A percentile compares a stretch with the other conserved stretches of the same genome.
phyloP scores from a whole-genome alignment of 1,140 invertebrate genomes.

The Danaus plexippus region DNA sequence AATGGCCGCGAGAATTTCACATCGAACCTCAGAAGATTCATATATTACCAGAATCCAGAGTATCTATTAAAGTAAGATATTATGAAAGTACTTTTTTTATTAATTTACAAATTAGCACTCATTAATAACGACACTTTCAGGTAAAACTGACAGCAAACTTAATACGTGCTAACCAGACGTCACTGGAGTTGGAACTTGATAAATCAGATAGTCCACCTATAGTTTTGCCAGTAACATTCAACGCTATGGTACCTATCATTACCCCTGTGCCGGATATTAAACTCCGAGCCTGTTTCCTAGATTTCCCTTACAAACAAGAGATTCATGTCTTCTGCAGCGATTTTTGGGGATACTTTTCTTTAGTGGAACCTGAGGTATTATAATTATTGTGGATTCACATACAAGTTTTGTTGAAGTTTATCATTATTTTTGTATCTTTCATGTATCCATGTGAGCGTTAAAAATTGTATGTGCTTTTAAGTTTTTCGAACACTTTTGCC shows the following conservation, averaged over 20 bases:
- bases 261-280: constrained; percentile 48
- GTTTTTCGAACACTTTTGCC: too few relatives aligned
- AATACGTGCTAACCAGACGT: constrained; percentile 50
- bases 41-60: constrained; percentile 42
- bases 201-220: constrained; percentile 61
- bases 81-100: too few relatives aligned
- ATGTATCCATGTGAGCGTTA: too few relatives aligned
- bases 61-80: constrained; percentile 38
- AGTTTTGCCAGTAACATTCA: constrained; percentile 47
- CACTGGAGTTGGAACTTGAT: constrained; percentile 53
- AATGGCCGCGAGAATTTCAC: constrained; percentile 56
- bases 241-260: constrained; percentile 49
- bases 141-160: constrained; percentile 59
- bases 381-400: too few relatives aligned
- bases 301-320: constrained; percentile 44
- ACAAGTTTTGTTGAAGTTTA: too few relatives aligned
- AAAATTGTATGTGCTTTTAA: too few relatives aligned
- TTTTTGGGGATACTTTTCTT: constrained; percentile 51
- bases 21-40: constrained; percentile 49
- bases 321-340: constrained; percentile 40
- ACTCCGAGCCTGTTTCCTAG: constrained; percentile 48
- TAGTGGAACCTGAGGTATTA: constrained; percentile 41
- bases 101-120: too few relatives aligned
- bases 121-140: constrained; percentile 22
- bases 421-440: too few relatives aligned